phyloP scores from a whole-genome alignment of 1,140 invertebrate genomes.

The Diuraphis noxia region DNA sequence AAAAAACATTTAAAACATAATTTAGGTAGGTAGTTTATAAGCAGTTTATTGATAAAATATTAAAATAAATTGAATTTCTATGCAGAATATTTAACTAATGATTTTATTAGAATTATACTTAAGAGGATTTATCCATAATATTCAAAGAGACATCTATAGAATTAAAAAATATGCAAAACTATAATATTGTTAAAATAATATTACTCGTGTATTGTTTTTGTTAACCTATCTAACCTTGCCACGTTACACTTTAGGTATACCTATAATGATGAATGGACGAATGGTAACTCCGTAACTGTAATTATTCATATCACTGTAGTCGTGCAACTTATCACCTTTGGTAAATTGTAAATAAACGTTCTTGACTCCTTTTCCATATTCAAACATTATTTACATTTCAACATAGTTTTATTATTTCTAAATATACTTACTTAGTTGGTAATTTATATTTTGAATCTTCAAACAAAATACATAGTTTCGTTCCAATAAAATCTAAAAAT shows the following conservation, averaged over 20 bases:
- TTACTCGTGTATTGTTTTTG: not conserved
- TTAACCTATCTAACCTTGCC: not conserved
- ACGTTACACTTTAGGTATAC: not conserved
- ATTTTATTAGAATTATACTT: not conserved
- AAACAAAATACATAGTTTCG: not conserved
- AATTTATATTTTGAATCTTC: not conserved
- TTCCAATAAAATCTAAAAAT: not conserved
- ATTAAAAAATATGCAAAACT: not conserved
- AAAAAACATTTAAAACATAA: not conserved
- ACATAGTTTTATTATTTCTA: not conserved
- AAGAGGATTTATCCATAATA: not conserved
- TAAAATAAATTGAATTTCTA: not conserved
- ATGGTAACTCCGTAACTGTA: not conserved
- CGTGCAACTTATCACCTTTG: not conserved
- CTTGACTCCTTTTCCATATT: not conserved
- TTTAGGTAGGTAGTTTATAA: not conserved
- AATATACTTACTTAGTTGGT: not conserved
- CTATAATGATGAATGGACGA: not conserved
- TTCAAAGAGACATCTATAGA: not conserved
- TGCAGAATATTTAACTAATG: not conserved
- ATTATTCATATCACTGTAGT: not conserved
- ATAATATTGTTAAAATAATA: not conserved
- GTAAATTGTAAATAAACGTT: not conserved
- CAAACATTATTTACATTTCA: not conserved
- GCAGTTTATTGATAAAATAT: not conserved